These are phyloP conservation scores for Lithophane semibrunnea DNA, from an alignment of 2,888 invertebrate species.

Conservation along the genomic window DNA sequence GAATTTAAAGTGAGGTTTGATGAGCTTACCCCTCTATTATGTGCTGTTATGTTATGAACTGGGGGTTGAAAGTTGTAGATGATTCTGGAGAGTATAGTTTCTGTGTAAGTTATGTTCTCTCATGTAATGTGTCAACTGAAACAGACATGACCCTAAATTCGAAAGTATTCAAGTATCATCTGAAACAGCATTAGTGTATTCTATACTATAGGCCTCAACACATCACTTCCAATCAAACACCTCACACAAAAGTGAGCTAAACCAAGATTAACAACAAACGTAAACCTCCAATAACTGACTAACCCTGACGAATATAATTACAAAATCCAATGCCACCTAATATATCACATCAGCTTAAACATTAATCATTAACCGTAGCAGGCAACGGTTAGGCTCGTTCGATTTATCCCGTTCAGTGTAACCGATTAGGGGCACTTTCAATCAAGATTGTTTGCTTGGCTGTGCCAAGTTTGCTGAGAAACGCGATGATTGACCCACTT, in stretches of 20 bases:
- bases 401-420: conserved; percentile 76
- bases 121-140: background rate
- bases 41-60: background rate
- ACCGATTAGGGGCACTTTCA: conserved; percentile 84
- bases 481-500: conserved; percentile 80
- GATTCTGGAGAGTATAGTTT: background rate
- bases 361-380: conserved; percentile 72
- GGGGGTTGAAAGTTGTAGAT: background rate
- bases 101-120: background rate
- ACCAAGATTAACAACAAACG: conserved; percentile 49
- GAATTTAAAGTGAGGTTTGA: conserved; percentile 49
- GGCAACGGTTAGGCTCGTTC: conserved; percentile 64
- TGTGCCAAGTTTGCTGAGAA: conserved; percentile 80
- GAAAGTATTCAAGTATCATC: conserved; percentile 7
- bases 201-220: background rate
- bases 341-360: conserved; percentile 65
- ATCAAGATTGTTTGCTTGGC: conserved; percentile 84
- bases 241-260: conserved; percentile 33
- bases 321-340: conserved; percentile 68
- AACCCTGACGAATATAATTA: conserved; percentile 62
- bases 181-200: background rate
- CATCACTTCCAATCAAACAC: background rate
- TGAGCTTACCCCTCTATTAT: conserved; percentile 18
- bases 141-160: background rate
- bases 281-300: conserved; percentile 53